A percentile compares a stretch with the other conserved stretches of the same genome.
Conservation (phyloP, 2,113 vertebrate species). For the Gymnorhina tibicen region DNA sequence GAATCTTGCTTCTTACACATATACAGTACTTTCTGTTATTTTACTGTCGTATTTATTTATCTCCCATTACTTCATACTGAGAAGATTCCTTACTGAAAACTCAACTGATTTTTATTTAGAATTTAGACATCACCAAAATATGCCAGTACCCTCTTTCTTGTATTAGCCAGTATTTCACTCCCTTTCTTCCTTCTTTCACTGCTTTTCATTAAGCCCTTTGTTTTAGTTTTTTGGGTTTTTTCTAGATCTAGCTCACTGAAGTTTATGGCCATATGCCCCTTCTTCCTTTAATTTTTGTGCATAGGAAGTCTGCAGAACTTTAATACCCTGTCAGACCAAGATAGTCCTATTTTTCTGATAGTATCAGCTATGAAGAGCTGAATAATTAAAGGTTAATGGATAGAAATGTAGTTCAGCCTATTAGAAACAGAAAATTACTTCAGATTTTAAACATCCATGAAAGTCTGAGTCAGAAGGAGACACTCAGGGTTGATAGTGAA, state of each 20-base stretch:
- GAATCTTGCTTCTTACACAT: not conserved
- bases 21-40: not conserved
- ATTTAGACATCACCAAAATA: not conserved
- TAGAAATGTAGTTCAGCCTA: not conserved
- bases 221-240: not conserved
- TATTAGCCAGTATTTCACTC: not conserved
- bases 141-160: not conserved
- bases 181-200: not conserved
- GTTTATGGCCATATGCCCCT: not conserved
- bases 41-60: not conserved
- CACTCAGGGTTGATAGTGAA: accelerated
- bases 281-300: not conserved
- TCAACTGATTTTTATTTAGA: not conserved
- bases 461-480: not conserved
- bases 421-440: not conserved
- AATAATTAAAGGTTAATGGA: not conserved
- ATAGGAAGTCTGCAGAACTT: not conserved
- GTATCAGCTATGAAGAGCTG: not conserved
- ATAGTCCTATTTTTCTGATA: not conserved
- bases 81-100: not conserved
- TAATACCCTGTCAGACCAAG: not conserved
- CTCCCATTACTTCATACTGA: not conserved
- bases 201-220: not conserved
- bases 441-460: not conserved
- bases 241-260: not conserved